Conservation (phyloP, 2,888 invertebrate species). For the Dinocampus coccinellae region DNA sequence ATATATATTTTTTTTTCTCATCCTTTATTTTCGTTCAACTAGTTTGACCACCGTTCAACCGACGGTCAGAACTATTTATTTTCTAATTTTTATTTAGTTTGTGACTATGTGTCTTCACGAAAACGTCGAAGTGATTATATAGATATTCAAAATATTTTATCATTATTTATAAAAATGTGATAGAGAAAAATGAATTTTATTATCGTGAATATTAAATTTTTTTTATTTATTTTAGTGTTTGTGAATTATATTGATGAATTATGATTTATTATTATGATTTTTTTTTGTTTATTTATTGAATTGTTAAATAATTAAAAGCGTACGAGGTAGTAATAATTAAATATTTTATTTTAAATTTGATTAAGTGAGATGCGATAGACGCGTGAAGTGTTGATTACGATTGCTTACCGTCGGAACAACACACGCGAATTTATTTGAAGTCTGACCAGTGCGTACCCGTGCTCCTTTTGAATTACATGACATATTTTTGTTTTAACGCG, state of each 20-base stretch:
- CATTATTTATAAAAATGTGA: too few species aligned
- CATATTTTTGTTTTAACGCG: too few species aligned
- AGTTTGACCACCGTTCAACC: slow-evolving; percentile 44
- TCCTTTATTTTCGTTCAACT: slow-evolving; percentile 18
- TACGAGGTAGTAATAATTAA: background rate
- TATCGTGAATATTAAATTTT: background rate
- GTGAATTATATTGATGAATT: too few species aligned
- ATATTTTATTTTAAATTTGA: background rate
- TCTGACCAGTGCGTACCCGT: slow-evolving; percentile 30
- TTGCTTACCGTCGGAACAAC: slow-evolving; percentile 48
- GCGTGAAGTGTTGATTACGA: background rate
- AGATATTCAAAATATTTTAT: background rate
- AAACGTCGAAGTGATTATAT: background rate
- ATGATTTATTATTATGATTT: too few species aligned
- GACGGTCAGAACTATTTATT: background rate
- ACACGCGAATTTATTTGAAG: slow-evolving; percentile 2
- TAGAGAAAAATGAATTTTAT: too few species aligned
- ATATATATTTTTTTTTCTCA: slow-evolving; percentile 22
- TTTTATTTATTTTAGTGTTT: too few species aligned
- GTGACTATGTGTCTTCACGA: background rate
- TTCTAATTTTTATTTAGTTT: background rate
- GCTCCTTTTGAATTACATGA: slow-evolving; percentile 30
- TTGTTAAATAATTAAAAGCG: too few species aligned
- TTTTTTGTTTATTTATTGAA: background rate
- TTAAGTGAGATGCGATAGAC: background rate